phyloP scores from a whole-genome alignment of 2,888 invertebrate genomes.

The Nephrotoma guestfalica region DNA sequence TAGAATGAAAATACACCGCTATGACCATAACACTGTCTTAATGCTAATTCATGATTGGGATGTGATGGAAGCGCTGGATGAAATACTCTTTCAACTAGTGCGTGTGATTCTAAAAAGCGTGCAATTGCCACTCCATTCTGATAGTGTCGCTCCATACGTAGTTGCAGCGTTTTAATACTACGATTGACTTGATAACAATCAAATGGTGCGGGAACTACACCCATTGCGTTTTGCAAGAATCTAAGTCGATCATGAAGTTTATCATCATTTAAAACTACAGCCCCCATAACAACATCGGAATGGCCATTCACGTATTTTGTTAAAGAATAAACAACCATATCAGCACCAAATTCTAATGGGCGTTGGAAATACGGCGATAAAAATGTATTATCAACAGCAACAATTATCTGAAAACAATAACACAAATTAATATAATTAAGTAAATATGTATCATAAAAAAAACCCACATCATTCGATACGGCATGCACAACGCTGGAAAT shows the following conservation, averaged over 20 bases:
- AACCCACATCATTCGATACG: slow-evolving; percentile 21
- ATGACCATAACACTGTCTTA: slow-evolving; percentile 70
- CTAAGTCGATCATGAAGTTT: slow-evolving; percentile 54
- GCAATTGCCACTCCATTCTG: slow-evolving; percentile 65
- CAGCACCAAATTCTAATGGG: slow-evolving; percentile 81
- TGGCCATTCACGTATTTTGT: slow-evolving; percentile 99
- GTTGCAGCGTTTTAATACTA: slow-evolving; percentile 81
- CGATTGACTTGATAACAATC: slow-evolving; percentile 90
- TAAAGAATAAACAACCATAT: slow-evolving; percentile 79
- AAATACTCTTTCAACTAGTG: slow-evolving; percentile 60
- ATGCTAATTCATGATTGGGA: slow-evolving; percentile 67
- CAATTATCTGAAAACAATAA: slow-evolving; percentile 37
- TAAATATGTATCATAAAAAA: neutral
- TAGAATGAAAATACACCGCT: slow-evolving; percentile 89
- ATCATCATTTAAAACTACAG: slow-evolving; percentile 58
- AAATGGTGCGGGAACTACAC: slow-evolving; percentile 89
- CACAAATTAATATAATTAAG: neutral
- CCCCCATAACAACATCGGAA: slow-evolving; percentile 94
- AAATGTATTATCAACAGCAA: slow-evolving; percentile 91
- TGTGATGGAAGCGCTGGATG: slow-evolving; percentile 80
- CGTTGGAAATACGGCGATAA: slow-evolving; percentile 80
- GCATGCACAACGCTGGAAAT: slow-evolving; percentile 47
- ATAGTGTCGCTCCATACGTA: slow-evolving; percentile 85
- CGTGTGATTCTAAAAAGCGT: slow-evolving; percentile 65
- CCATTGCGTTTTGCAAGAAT: slow-evolving; percentile 69